Evolutionary conservation across 2,797 vertebrate species (phyloP), one percentile per base, ranked within the genome.

Genomic region (Trematomus bernacchii): DNA sequence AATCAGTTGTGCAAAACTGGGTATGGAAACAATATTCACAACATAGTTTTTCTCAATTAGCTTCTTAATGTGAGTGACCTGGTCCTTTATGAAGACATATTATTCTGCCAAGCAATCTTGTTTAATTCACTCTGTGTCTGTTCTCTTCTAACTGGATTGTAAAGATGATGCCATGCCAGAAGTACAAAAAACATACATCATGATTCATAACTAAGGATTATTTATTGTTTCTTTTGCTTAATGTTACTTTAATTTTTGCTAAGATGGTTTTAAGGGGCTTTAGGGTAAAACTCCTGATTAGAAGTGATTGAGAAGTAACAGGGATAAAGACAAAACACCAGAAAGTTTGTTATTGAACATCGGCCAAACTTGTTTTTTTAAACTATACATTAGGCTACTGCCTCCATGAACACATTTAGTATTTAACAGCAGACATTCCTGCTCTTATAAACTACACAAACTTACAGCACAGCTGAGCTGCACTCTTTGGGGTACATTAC

Each of bases 401-500:
- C 21, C 15, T 69, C 42, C 10, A 21, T 7, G 48, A 55, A 69
- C 54, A 68, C 27, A 62, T 51, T 59, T 44, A 43, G 13, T 44
- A 51, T 19, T 47, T 18, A 64, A 46, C 47, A 48, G 30, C 40
- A 30, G 21, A 33, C 66, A 53, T 58, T 52, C 42, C 18, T 64
- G 40, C 43, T 59, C 44, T 44, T 19, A 3, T 14, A 18, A 74
- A 57, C 46, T 37, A 50, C 43, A 71, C n/a, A 27, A 57, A 63
- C 27, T 47, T 54, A 12, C 58, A 52, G n/a, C 44, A 57, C 16
- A 16, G 15, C 63, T 60, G 50, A 37, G 48, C 33, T 55, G 19
- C 54, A 15, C 42, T 66, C 53, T 52, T 54, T 0, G 13, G 55
- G 33, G n/a, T 55, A 18, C 58, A 79, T 71, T 57, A 18, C 53